Base-by-base conservation (phyloP, 1,140 invertebrate species). In the Lethocerus indicus region DNA sequence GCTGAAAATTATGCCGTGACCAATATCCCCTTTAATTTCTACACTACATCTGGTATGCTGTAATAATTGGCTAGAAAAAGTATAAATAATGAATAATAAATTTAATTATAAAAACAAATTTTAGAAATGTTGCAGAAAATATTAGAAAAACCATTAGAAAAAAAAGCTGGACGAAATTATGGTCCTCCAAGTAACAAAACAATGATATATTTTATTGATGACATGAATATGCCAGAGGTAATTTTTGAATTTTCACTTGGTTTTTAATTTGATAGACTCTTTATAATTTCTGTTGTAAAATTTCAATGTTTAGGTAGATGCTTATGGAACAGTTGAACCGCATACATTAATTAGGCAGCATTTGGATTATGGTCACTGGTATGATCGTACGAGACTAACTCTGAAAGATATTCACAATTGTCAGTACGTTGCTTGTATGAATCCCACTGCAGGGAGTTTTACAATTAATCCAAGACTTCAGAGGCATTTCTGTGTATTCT, bases 201-300 rank as follows among this genome's bases (percentile, higher is more conserved):
- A 0, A 67, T 97, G n/a, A 79, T 96, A 51, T 96, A 95, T 63
- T 97, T 96, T 64, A 83, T 96, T 50, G 93, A 96, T 63, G 92
- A 97, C 60, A 84, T 96, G 80, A 97, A 97, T 62, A 96, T 96
- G 91, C 91, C 92, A 14, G 88, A 94, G 72, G 90, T 90, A 59
- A 54, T 44, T 50, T 32, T 21, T 36, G 4, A 12, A 18, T 40
- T 18, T 12, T 40, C 37, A 7, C 7, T n/a, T 40, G 13, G 13
- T 40, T 7, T 40, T 40, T 40, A 40, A 32, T 9, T 9, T 9
- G n/a, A 18, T 40, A 40, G 18, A 40, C 7, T 40, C n/a, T n/a
- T n/a, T n/a, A n/a, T n/a, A n/a, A n/a, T 39, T 20, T 3, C 23
- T 39, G 23, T 39, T 39, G 7, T 39, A 20, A 5, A 1, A 20